Evolutionary conservation across 2,113 vertebrate species (phyloP).

Genomic region (Toxostoma redivivum): DNA sequence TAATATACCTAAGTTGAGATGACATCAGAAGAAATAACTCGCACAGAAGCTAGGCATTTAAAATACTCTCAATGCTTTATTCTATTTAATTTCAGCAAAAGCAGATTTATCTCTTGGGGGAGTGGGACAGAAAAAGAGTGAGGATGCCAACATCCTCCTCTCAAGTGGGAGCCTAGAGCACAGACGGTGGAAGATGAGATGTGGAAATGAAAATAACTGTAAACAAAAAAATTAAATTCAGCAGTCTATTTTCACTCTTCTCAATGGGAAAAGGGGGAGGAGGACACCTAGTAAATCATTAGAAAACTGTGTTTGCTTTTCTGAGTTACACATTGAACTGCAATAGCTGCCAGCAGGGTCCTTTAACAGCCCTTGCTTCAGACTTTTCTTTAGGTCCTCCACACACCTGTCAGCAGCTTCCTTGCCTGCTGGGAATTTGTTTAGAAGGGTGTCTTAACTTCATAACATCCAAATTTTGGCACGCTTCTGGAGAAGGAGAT

Average conservation of each 20-base stretch:
- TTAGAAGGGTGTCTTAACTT: not conserved
- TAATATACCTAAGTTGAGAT: not conserved
- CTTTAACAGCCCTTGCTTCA: not conserved
- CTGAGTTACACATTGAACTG: not conserved
- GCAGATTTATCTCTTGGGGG: not conserved
- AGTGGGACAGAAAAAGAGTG: not conserved
- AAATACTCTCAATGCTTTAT: not conserved
- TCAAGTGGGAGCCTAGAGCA: not conserved
- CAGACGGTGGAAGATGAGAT: not conserved
- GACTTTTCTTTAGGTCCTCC: not conserved
- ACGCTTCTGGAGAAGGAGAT: not conserved
- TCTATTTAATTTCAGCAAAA: slow-evolving; percentile 10
- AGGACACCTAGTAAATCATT: not conserved
- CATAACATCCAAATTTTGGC: not conserved
- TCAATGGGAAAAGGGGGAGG: not conserved
- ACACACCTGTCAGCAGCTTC: not conserved
- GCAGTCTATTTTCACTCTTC: not conserved
- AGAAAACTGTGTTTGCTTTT: not conserved
- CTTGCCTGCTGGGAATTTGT: not conserved
- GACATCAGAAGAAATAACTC: not conserved
- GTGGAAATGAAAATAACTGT: not conserved
- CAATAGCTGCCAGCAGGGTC: not conserved
- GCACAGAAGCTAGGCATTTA: not conserved
- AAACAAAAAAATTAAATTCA: not conserved
- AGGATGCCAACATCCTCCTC: not conserved